Percentiles rank a stretch among this genome's conserved stretches.
phyloP scores from a whole-genome alignment of 2,888 invertebrate species.

The Apamea epomidion region DNA sequence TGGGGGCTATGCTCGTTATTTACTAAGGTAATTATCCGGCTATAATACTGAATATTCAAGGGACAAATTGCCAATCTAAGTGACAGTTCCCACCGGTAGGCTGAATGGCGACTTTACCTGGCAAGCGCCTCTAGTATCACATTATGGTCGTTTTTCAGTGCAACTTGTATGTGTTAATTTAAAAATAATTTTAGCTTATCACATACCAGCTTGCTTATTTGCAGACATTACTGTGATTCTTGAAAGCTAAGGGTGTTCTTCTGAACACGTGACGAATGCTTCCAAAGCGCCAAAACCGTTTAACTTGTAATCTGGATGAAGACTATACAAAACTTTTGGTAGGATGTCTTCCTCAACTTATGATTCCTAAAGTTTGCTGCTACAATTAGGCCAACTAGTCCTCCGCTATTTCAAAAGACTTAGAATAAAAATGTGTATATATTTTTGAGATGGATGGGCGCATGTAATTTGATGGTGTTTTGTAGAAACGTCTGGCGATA shows the following conservation, averaged over 20 bases:
- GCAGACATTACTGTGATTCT: not conserved
- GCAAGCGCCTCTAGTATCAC: conserved; percentile 46
- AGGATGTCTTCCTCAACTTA: not conserved
- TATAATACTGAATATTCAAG: conserved; percentile 84
- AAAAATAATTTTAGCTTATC: conserved; percentile 5
- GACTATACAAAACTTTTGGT: conserved; percentile 4
- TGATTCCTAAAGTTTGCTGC: not conserved
- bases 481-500: conserved; percentile 60
- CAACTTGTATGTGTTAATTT: conserved; percentile 32
- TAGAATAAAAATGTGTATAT: not conserved
- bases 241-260: not conserved
- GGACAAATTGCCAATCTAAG: conserved; percentile 82
- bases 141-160: conserved; percentile 40
- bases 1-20: conserved; percentile 86
- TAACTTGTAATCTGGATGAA: not conserved
- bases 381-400: not conserved
- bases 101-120: conserved; percentile 42
- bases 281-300: not conserved
- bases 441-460: not conserved
- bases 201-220: not conserved
- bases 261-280: not conserved
- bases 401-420: not conserved
- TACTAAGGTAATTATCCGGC: conserved; percentile 86
- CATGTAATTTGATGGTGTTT: conserved; percentile 68
- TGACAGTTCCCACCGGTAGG: conserved; percentile 78